These are phyloP conservation scores for Megaceryle torquata DNA, from an alignment of 2,113 vertebrate genomes.

Conservation along the genomic window DNA sequence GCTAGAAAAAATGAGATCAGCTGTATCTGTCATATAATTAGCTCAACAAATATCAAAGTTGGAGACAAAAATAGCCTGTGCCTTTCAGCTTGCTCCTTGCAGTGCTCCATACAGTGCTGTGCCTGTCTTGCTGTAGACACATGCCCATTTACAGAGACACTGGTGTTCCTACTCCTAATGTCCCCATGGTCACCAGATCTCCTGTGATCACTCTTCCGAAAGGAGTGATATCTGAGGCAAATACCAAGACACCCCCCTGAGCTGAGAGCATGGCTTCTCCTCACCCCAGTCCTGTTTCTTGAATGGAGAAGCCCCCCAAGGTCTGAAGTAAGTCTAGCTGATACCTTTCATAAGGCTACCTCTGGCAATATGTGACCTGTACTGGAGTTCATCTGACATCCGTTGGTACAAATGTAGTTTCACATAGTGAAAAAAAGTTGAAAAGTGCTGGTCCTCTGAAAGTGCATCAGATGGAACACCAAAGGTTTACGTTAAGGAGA, in stretches of 20 bases:
- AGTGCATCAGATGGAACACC: background rate
- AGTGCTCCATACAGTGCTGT: rapidly evolving
- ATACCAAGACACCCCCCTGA: background rate
- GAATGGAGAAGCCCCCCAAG: background rate
- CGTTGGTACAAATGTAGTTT: background rate
- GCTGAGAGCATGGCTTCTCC: background rate
- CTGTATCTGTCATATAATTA: background rate
- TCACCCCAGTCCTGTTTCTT: background rate
- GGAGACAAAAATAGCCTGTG: background rate
- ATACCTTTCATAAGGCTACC: background rate
- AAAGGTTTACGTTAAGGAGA: background rate
- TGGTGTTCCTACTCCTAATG: background rate
- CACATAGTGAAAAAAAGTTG: background rate
- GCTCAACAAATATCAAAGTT: background rate
- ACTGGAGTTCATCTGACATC: background rate
- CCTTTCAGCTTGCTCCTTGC: background rate
- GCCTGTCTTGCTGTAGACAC: background rate
- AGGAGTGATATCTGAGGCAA: background rate
- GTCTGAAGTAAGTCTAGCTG: background rate
- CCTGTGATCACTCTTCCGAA: background rate
- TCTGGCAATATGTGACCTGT: rapidly evolving
- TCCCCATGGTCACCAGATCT: rapidly evolving
- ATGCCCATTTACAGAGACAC: background rate
- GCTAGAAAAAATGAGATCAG: background rate
- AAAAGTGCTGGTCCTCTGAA: background rate